Evolutionary conservation across 2,888 invertebrate genomes (phyloP).

Genomic region (Noctua fimbriata): DNA sequence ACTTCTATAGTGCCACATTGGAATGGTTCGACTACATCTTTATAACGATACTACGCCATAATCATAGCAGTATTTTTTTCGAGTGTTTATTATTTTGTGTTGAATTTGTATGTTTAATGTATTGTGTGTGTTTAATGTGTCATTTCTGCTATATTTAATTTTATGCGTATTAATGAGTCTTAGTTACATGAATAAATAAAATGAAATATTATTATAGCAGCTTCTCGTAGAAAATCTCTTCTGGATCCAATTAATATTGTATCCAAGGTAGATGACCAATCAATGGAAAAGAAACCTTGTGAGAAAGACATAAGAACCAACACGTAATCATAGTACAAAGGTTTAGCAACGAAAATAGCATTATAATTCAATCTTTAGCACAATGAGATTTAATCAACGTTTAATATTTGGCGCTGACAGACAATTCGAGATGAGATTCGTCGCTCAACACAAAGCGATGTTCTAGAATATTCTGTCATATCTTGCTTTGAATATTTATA

Average conservation of each 20-base stretch:
- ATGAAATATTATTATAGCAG: neutral
- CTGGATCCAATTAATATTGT: neutral
- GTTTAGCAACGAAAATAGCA: constrained; percentile 23
- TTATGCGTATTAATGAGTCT: too few species aligned
- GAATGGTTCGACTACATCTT: neutral
- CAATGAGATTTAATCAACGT: constrained; percentile 64
- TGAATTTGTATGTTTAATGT: too few species aligned
- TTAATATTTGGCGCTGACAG: constrained; percentile 66
- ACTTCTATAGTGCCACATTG: too few species aligned
- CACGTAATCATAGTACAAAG: constrained; percentile 4
- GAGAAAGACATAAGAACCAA: neutral
- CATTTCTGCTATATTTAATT: too few species aligned
- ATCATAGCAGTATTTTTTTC: too few species aligned
- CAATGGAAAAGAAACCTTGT: neutral
- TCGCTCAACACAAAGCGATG: constrained; percentile 35
- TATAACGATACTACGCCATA: neutral
- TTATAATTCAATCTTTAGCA: constrained; percentile 58
- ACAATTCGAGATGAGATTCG: constrained; percentile 39
- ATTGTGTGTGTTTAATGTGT: too few species aligned
- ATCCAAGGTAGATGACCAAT: neutral
- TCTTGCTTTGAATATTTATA: constrained; percentile 14
- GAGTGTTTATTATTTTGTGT: too few species aligned
- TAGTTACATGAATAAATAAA: too few species aligned
- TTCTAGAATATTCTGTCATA: constrained; percentile 35
- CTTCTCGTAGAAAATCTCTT: neutral